Evolutionary conservation across 2,113 vertebrate genomes (phyloP).

Genomic region (Taurulus bubalis): DNA sequence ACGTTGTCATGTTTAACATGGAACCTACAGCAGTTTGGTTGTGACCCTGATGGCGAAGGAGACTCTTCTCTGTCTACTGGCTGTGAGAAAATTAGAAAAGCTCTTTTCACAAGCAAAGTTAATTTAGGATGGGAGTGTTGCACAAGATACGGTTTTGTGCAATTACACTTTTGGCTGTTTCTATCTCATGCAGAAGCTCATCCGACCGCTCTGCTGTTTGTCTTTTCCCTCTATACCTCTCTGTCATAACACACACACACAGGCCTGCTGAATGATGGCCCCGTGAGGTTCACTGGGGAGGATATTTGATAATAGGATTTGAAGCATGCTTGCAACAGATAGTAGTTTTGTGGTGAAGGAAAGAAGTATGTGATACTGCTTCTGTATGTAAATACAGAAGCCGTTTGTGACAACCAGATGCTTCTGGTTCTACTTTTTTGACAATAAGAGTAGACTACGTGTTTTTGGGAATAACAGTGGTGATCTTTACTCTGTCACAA

Average conservation of each 20-base stretch:
- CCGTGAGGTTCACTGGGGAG: slow-evolving; percentile 74
- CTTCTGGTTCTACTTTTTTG: slow-evolving; percentile 30
- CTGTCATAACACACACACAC: slow-evolving; percentile 73
- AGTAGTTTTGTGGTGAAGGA: slow-evolving; percentile 74
- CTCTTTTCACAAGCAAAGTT: slow-evolving; percentile 38
- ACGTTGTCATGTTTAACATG: slow-evolving; percentile 39
- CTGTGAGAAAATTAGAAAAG: slow-evolving; percentile 57
- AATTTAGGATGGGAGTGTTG: slow-evolving; percentile 41
- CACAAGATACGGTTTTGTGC: slow-evolving; percentile 29
- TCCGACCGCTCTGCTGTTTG: slow-evolving; percentile 54
- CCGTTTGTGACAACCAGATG: slow-evolving; percentile 36
- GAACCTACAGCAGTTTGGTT: slow-evolving; percentile 22
- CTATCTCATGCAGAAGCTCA: slow-evolving; percentile 34
- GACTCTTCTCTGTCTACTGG: slow-evolving; percentile 15
- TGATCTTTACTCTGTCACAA: not conserved
- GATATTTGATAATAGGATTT: slow-evolving; percentile 81
- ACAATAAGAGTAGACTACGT: not conserved
- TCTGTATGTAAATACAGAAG: slow-evolving; percentile 59
- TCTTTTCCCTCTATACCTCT: slow-evolving; percentile 53
- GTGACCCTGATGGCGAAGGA: slow-evolving; percentile 12
- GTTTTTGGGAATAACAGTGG: not conserved
- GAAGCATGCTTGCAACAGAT: slow-evolving; percentile 76
- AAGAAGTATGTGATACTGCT: slow-evolving; percentile 60
- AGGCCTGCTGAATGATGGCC: slow-evolving; percentile 70
- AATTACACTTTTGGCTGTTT: slow-evolving; percentile 44